Evolutionary conservation across 2,888 invertebrate species (phyloP).

Genomic region (Chrysomela aeneicollis): DNA sequence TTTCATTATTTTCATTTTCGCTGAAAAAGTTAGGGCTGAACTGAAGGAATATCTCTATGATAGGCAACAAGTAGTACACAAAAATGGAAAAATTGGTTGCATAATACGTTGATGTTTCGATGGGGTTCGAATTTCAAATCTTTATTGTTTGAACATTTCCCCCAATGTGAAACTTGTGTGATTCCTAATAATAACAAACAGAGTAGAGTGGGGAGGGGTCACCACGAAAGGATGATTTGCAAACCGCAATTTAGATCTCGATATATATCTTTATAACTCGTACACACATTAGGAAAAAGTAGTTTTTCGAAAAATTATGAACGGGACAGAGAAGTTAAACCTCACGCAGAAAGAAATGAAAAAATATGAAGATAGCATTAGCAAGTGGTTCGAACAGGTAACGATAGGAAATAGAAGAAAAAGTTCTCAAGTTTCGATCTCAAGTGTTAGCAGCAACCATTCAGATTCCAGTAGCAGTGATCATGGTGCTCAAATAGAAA

Average conservation of each 20-base stretch:
- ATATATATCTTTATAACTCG: neutral
- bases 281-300: neutral
- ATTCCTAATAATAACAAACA: neutral
- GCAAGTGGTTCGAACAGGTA: neutral
- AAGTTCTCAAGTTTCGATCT: neutral
- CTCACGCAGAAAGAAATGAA: neutral
- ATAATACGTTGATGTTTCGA: neutral
- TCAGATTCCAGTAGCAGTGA: neutral
- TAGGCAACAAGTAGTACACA: neutral
- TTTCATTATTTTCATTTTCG: no score
- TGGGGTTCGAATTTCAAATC: neutral
- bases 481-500: neutral
- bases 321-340: neutral
- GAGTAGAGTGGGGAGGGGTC: constrained; percentile 1
- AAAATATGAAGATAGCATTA: neutral
- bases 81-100: neutral
- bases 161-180: neutral
- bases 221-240: neutral
- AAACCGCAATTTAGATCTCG: neutral
- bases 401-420: neutral
- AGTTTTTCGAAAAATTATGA: neutral
- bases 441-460: neutral
- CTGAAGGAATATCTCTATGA: no score
- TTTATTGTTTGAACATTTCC: neutral
- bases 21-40: no score